Base-by-base conservation (phyloP, 2,888 invertebrate genomes). In the Acanthococcus lagerstroemiae region DNA sequence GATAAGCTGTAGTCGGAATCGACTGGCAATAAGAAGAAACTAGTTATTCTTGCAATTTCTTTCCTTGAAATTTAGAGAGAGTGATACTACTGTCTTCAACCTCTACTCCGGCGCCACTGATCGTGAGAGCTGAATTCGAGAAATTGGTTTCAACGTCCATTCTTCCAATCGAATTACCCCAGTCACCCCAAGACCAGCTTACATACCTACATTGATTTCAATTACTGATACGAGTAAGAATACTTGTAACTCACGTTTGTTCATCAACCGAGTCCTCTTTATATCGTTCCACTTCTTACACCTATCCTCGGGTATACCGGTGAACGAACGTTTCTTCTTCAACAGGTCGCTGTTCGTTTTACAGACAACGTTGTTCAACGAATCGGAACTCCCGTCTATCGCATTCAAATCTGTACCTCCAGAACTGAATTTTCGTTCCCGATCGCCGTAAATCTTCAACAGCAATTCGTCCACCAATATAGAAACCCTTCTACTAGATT, bases 371-470 rank as follows among this genome's bases (percentile, higher is more conserved):
- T 50, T 17, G 30, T 37, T 48, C 37, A 45, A 26, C 26, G 66
- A 66, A 56, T 66, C 66, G 4, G 55, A 37, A 48, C 66, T 66
- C 21, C 48, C 66, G 15, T 27, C 15, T 19, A 37, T 46, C 46
- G 55, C 48, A 25, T 26, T 55, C 7, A 48, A n/a, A 27, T 55
- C 56, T 9, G 65, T 55, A 12, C 56, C 55, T 17, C 37, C 55
- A 24, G 55, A 55, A 24, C 66, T 56, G 15, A 45, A 45, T n/a
- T 30, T 46, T 7, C 56, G 22, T n/a, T 56, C 52, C 17, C 52
- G 24, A 30, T 26, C 46, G 25, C 65, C 65, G 37, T 66, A 66
- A 30, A 66, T 66, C 15, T 66, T 66, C 56, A 66, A 55, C 22
- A 66, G 26, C 4, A 66, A 27, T 17, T 66, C 50, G 55, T 66